A percentile compares a stretch with the other conserved stretches of the same genome.
These are phyloP conservation scores for Antennarius striatus DNA, from an alignment of 2,113 vertebrate genomes.

Conservation along the genomic window DNA sequence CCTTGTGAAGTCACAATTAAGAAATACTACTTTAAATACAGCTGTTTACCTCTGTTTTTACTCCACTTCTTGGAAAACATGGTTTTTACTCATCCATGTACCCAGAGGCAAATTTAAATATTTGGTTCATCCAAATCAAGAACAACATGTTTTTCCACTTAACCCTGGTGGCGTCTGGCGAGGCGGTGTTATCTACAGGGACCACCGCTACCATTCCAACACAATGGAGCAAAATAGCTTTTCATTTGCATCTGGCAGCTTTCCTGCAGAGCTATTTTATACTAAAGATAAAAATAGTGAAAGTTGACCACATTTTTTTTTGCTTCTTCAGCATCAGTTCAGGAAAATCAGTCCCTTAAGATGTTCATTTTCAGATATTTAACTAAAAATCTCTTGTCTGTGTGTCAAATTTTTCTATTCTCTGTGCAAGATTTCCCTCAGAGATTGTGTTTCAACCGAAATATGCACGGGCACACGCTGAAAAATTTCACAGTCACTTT, in stretches of 20 bases:
- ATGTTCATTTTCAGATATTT: not conserved
- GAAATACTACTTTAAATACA: not conserved
- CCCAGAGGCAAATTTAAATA: constrained; percentile 28
- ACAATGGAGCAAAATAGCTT: constrained; percentile 39
- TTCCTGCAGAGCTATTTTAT: constrained; percentile 39
- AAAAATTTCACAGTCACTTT: constrained; percentile 34
- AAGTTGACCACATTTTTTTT: constrained; percentile 36
- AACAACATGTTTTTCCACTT: constrained; percentile 35
- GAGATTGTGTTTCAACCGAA: constrained; percentile 5
- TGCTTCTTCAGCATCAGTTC: not conserved
- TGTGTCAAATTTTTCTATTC: constrained; percentile 1
- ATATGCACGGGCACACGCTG: not conserved
- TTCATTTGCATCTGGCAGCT: constrained; percentile 47
- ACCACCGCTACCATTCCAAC: constrained; percentile 38
- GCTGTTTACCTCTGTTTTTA: constrained; percentile 6
- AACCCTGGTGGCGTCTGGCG: constrained; percentile 44
- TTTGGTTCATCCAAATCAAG: constrained; percentile 37
- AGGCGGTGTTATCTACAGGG: constrained; percentile 34
- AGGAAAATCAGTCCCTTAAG: not conserved
- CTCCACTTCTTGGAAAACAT: constrained; percentile 24
- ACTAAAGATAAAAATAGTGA: constrained; percentile 54
- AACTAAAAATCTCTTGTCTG: not conserved
- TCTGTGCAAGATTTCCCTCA: constrained; percentile 2
- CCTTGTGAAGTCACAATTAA: constrained; percentile 1
- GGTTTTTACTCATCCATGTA: constrained; percentile 28